Evolutionary conservation across 2,113 vertebrate species (phyloP).

Genomic region (Microcebus griseorufus): DNA sequence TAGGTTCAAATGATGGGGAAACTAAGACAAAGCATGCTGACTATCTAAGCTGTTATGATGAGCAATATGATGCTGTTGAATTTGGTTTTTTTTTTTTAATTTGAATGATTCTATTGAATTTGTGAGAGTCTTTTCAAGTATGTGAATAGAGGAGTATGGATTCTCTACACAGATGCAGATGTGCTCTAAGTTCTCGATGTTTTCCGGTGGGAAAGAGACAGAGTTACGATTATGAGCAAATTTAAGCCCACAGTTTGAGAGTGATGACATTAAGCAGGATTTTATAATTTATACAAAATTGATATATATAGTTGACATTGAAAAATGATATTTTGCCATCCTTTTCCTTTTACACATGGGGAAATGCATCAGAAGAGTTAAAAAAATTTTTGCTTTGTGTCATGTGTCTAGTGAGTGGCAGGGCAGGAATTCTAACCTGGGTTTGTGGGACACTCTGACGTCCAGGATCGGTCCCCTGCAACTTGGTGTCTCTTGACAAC

Average conservation of each 20-base stretch:
- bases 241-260: constrained; percentile 53
- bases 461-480: accelerated
- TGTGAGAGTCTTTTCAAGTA: background rate
- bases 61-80: too few species aligned
- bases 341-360: background rate
- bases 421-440: background rate
- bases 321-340: background rate
- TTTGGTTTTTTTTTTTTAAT: background rate
- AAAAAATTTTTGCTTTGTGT: background rate
- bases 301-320: background rate
- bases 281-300: background rate
- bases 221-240: background rate
- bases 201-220: background rate
- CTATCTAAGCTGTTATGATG: background rate
- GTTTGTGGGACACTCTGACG: too few species aligned
- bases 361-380: background rate
- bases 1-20: accelerated
- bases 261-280: constrained; percentile 53
- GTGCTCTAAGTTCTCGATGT: background rate
- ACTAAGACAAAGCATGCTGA: too few species aligned
- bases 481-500: background rate
- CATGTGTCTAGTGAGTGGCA: background rate
- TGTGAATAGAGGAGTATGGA: background rate
- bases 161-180: background rate
- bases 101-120: background rate